Evolutionary conservation across 2,113 vertebrate genomes (phyloP), one percentile per base, ranked within the genome.

Genomic region (Egretta garzetta): DNA sequence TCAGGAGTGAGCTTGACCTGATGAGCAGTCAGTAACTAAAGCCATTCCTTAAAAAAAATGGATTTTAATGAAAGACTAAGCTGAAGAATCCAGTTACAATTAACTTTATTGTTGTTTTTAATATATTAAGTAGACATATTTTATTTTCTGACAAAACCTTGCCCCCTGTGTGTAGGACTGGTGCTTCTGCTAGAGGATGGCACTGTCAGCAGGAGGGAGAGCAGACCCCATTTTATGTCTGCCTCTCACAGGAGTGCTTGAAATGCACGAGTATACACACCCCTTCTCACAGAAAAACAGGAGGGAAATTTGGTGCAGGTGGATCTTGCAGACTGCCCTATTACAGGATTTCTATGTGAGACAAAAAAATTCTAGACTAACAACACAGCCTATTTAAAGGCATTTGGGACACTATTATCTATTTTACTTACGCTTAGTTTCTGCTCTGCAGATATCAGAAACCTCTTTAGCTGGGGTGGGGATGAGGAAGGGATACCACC

Each of bases 151-250:
- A 39, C 27, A 70, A 75, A 86, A 35, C 6, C 3, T 8, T 58
- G 6, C 50, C 15, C 14, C 16, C 0, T 0, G 4, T 19, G 2
- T 70, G 8, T 60, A 80, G 35, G 35, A 35, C 14, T 68, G 67
- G 8, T 33, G 16, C 15, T 64, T 76, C 49, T 82, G 17, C 71
- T 56, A 27, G 28, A 68, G 27, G 35, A 56, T 41, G 28, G 10
- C 33, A 41, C 23, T 62, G 32, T 62, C 64, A 77, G 45, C 59
- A 33, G 17, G 30, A 80, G 14, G 19, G 33, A 70, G 14, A 59
- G 5, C 28, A 14, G 12, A 77, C 50, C 17, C 66, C 33, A 8
- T 58, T 60, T 77, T 63, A 10, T 6, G 0, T 11, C 9, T 53
- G 26, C 27, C 47, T 83, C 15, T 63, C 52, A 37, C 14, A 24